Base-by-base conservation (phyloP, 2,888 invertebrate genomes). In the Idaea dimidiata region DNA sequence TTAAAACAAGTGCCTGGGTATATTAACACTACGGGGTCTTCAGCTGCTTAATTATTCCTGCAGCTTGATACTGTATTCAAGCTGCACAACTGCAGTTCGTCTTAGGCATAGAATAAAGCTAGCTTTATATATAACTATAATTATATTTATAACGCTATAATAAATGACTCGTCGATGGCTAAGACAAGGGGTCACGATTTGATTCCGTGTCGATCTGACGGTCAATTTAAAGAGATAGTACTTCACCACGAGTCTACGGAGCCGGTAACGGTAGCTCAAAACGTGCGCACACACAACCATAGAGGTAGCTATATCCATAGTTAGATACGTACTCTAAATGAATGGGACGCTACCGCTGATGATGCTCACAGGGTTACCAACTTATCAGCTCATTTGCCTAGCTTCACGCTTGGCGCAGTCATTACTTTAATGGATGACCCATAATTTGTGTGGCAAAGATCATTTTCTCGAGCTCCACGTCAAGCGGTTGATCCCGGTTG, bases 341-440 rank as follows among this genome's bases (percentile, higher is more conserved):
- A 89, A 89, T 89, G 88, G 83, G 88, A 86, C 82, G 83, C 86
- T 83, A 84, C 86, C 82, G 81, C 81, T 70, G 79, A 76, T 80
- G 76, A 81, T 80, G 78, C 60, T 64, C 68, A 69, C 77, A 88
- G 89, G 89, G 88, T 67, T 88, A 79, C 77, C 85, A 70, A 73
- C 66, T 6, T 18, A n/a, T n/a, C n/a, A n/a, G n/a, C n/a, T n/a
- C n/a, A n/a, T n/a, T n/a, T n/a, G n/a, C n/a, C n/a, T n/a, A n/a
- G n/a, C n/a, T n/a, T n/a, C n/a, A n/a, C n/a, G n/a, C n/a, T n/a
- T n/a, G n/a, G n/a, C n/a, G n/a, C n/a, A n/a, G n/a, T n/a, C n/a
- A n/a, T n/a, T n/a, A n/a, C n/a, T n/a, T n/a, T n/a, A n/a, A n/a
- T n/a, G n/a, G n/a, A n/a, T n/a, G n/a, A n/a, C n/a, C n/a, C n/a